phyloP scores from a whole-genome alignment of 2,797 vertebrate genomes.

The Microhierax caerulescens region DNA sequence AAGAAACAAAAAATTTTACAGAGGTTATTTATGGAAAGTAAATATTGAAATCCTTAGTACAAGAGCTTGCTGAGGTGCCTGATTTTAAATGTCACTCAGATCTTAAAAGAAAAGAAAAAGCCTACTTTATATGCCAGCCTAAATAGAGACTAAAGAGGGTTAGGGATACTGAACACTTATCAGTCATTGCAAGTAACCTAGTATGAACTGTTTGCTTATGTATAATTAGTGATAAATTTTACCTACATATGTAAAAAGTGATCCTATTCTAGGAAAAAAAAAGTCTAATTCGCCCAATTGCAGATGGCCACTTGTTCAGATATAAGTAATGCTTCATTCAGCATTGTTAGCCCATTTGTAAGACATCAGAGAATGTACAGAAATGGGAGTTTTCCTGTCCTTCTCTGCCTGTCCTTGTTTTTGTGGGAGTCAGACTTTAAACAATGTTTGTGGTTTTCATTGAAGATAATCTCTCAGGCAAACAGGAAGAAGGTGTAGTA shows the following conservation, averaged over 20 bases:
- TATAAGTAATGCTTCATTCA: background rate
- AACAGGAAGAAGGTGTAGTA: slow-evolving; percentile 50
- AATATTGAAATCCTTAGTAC: background rate
- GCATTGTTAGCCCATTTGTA: background rate
- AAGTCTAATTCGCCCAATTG: background rate
- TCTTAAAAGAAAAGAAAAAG: background rate
- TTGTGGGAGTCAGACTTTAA: slow-evolving; percentile 14
- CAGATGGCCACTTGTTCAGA: background rate
- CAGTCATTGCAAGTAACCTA: background rate
- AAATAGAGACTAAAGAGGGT: background rate
- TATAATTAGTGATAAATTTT: background rate
- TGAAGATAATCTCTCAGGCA: slow-evolving; percentile 34
- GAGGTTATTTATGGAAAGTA: background rate
- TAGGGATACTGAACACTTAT: background rate
- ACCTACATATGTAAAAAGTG: background rate
- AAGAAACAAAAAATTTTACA: background rate
- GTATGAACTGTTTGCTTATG: background rate
- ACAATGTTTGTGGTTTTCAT: slow-evolving; percentile 30
- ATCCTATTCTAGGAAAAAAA: background rate
- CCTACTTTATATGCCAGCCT: background rate
- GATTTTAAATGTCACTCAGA: background rate
- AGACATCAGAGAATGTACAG: background rate
- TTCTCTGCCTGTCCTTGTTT: background rate
- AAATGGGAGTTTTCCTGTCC: background rate
- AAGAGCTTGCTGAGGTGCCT: background rate